These are phyloP conservation scores for Sebastes paucispinis DNA, from an alignment of 2,797 vertebrate species.

Conservation along the genomic window DNA sequence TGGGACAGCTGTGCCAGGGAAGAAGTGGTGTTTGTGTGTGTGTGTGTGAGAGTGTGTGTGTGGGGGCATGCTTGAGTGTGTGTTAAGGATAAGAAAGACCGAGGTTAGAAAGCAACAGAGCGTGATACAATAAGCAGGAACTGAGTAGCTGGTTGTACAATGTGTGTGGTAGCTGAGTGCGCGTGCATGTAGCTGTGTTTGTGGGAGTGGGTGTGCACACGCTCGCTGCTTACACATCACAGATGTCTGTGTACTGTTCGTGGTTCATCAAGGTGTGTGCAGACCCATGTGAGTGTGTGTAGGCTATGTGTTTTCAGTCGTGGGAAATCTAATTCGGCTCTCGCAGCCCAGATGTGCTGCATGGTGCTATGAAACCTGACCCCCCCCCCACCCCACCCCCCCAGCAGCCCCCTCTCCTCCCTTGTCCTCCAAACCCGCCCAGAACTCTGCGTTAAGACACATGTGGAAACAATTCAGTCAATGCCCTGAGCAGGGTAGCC, in stretches of 20 bases:
- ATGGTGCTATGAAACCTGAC: constrained; percentile 83
- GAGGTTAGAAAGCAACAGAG: constrained; percentile 59
- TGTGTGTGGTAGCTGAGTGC: constrained; percentile 35
- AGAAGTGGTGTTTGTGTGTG: constrained; percentile 65
- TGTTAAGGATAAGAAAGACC: constrained; percentile 37
- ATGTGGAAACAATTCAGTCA: constrained; percentile 89
- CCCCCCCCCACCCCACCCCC: constrained; percentile 47
- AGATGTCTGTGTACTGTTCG: constrained; percentile 51
- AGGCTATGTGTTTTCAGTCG: constrained; percentile 75
- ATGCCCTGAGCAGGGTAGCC: constrained; percentile 86
- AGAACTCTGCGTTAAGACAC: constrained; percentile 85
- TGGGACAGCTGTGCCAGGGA: constrained; percentile 80
- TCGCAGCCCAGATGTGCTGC: constrained; percentile 81
- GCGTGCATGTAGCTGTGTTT: constrained; percentile 25
- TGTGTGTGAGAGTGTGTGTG: not conserved
- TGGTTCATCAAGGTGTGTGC: constrained; percentile 66
- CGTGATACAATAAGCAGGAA: constrained; percentile 46
- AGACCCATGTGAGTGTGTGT: constrained; percentile 47
- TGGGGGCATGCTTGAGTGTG: constrained; percentile 22
- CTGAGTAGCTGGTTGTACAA: constrained; percentile 32
- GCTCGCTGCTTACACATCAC: constrained; percentile 29
- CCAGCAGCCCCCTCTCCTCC: constrained; percentile 68
- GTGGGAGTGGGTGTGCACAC: constrained; percentile 13
- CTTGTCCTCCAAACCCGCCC: constrained; percentile 80
- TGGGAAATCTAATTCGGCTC: constrained; percentile 83